phyloP scores from a whole-genome alignment of 1,140 invertebrate genomes.

The Goniozus legneri region DNA sequence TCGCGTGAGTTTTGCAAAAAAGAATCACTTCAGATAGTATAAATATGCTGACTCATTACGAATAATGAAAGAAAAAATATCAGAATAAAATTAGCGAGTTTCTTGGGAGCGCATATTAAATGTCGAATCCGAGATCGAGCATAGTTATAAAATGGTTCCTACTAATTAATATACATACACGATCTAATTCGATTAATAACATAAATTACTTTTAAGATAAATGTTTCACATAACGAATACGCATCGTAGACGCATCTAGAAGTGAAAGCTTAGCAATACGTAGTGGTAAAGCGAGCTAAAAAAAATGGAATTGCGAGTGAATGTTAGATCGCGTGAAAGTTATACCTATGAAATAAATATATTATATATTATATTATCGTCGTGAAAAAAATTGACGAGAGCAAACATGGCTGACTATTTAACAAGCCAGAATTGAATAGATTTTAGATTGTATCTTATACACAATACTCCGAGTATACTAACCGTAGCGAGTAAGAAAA shows the following conservation, averaged over 20 bases:
- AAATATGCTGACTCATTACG: too few relatives aligned
- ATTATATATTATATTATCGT: too few relatives aligned
- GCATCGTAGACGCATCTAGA: constrained; percentile 25
- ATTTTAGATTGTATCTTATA: constrained; percentile 38
- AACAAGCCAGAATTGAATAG: constrained; percentile 13
- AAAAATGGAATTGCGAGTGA: not conserved
- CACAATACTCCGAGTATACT: constrained; percentile 50
- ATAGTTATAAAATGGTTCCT: constrained; percentile 46
- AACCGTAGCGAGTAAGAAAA: constrained; percentile 33
- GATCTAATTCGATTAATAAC: constrained; percentile 26
- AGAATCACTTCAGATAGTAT: too few relatives aligned
- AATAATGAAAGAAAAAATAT: not conserved
- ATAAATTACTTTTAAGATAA: constrained; percentile 20
- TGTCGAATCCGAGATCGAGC: constrained; percentile 19
- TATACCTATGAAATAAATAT: too few relatives aligned
- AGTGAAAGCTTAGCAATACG: constrained; percentile 32
- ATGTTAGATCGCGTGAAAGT: not conserved
- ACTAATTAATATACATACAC: constrained; percentile 38
- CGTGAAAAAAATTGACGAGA: too few relatives aligned
- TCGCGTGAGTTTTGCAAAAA: too few relatives aligned
- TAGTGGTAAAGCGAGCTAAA: constrained; percentile 4
- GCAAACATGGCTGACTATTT: not conserved
- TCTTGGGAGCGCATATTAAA: too few relatives aligned
- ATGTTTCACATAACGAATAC: constrained; percentile 23
- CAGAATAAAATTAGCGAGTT: not conserved